Evolutionary conservation across 2,888 invertebrate genomes (phyloP), one percentile per base, ranked within the genome.

Genomic region (Limulus polyphemus): DNA sequence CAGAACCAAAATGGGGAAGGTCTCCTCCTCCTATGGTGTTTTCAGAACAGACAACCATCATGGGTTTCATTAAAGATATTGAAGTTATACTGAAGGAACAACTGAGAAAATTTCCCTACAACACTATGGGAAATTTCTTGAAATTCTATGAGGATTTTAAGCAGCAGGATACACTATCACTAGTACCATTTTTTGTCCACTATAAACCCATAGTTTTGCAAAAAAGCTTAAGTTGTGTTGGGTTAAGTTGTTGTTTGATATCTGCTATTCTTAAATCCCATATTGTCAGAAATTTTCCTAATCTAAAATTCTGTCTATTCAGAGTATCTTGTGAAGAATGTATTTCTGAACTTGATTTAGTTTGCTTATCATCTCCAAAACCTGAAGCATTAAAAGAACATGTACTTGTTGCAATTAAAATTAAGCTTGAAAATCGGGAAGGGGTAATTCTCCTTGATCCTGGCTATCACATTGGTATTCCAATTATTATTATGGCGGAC

Each of bases 291-390:
- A 80, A 82, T 74, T 85, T 83, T 72, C 83, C 85, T 10, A 84
- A 85, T 58, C 79, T 89, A 70, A 81, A 82, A 50, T 79, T 81
- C 63, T 81, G 83, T 72, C 78, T 87, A 64, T 86, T 83, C 73
- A 79, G 92, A 70, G 86, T 86, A 58, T 92, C 92, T 13, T 92
- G 91, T 74, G 92, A 93, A 78, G 93, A 93, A 79, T 86, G 65
- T 55, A 64, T 69, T 49, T 62, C 61, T 49, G 63, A 65, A n/a
- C 60, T 58, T 16, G 56, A 60, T 13, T 56, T 61, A 56, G 62
- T 64, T 47, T 64, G 61, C 54, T 66, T 65, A 49, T 55, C 62
- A 11, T 55, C 65, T 32, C 70, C 83, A 10, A 80, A 80, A 32
- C 79, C 62, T 64, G 81, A 82, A 68, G 90, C 90, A 77, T 66